Evolutionary conservation across 2,113 vertebrate species (phyloP).

Genomic region (Corythoichthys haematopterus): DNA sequence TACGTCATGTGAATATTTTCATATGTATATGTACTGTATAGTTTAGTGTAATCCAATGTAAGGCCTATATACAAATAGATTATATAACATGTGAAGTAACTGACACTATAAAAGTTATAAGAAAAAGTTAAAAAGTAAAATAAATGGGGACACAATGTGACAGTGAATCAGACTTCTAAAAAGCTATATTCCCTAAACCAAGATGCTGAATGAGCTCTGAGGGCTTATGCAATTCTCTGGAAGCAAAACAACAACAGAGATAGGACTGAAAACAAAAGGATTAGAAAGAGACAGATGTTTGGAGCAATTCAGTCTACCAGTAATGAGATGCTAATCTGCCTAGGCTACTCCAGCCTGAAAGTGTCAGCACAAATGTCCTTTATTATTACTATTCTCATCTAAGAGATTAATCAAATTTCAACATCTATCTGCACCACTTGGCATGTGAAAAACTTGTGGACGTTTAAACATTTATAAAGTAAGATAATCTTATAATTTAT

Average conservation of each 20-base stretch:
- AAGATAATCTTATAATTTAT: slow-evolving; percentile 17
- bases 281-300: slow-evolving; percentile 42
- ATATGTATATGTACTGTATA: not conserved
- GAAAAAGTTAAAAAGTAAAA: not conserved
- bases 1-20: not conserved
- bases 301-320: slow-evolving; percentile 31
- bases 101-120: not conserved
- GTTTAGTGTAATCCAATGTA: not conserved
- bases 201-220: slow-evolving; percentile 9
- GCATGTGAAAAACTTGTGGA: not conserved
- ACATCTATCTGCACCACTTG: slow-evolving; percentile 13
- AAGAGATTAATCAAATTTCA: slow-evolving; percentile 12
- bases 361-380: slow-evolving; percentile 2
- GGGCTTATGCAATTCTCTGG: slow-evolving; percentile 11
- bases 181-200: not conserved
- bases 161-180: slow-evolving; percentile 3
- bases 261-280: slow-evolving; percentile 26
- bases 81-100: not conserved
- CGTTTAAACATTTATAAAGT: slow-evolving; percentile 11
- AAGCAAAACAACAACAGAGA: slow-evolving; percentile 1
- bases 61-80: not conserved
- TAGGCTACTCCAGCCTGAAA: slow-evolving; percentile 16
- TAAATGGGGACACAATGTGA: not conserved
- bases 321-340: slow-evolving; percentile 52
- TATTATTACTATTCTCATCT: slow-evolving; percentile 28